Percentiles rank a stretch among this genome's conserved stretches.
phyloP scores from a whole-genome alignment of 2,113 vertebrate genomes.

The Myiagra hebetior region DNA sequence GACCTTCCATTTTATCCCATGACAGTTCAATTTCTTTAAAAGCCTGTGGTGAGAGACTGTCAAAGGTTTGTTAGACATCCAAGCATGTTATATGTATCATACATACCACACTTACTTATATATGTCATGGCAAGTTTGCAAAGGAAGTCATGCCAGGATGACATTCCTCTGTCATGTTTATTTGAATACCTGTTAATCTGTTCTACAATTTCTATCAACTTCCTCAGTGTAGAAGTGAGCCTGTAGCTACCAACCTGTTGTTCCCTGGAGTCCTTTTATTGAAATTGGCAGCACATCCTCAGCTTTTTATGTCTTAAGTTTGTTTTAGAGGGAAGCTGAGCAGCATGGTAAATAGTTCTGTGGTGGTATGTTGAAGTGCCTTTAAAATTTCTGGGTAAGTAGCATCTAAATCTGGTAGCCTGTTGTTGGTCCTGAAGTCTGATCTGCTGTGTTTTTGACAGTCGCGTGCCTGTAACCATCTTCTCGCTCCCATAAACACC shows the following conservation, averaged over 20 bases:
- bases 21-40: slow-evolving; percentile 27
- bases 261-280: neutral
- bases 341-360: neutral
- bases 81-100: neutral
- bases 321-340: neutral
- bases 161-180: neutral
- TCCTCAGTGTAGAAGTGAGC: neutral
- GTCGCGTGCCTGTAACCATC: neutral
- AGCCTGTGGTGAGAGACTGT: neutral
- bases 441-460: neutral
- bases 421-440: neutral
- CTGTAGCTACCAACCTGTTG: neutral
- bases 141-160: neutral
- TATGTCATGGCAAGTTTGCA: neutral
- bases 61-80: neutral
- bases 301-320: neutral
- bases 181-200: neutral
- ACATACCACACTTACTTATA: neutral
- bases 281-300: neutral
- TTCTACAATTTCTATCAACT: neutral
- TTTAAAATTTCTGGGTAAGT: neutral
- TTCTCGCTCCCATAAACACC: neutral
- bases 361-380: neutral
- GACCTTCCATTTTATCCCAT: neutral
- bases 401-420: neutral